Evolutionary conservation across 2,113 vertebrate species (phyloP).

Genomic region (Corythoichthys intestinalis): DNA sequence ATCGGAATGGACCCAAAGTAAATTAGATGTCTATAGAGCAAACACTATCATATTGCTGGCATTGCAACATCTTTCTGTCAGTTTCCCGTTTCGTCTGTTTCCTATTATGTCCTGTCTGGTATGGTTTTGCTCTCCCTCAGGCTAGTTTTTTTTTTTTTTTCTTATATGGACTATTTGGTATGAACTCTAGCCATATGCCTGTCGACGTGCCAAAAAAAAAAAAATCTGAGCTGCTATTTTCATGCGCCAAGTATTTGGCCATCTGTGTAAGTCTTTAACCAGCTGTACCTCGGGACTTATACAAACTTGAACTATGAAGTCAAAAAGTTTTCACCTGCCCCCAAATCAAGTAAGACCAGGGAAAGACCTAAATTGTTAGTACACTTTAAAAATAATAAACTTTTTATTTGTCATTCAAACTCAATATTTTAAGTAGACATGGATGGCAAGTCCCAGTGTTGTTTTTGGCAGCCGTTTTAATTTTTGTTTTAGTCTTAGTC

Average conservation of each 20-base stretch:
- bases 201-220: constrained; percentile 66
- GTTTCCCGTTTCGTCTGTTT: constrained; percentile 40
- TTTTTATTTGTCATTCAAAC: too few relatives aligned
- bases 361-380: too few relatives aligned
- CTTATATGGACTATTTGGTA: constrained; percentile 63
- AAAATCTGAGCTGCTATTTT: constrained; percentile 71
- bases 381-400: too few relatives aligned
- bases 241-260: constrained; percentile 71
- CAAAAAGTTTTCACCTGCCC: constrained; percentile 63
- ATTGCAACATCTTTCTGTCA: constrained; percentile 53
- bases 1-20: constrained; percentile 33
- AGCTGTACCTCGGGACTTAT: constrained; percentile 66
- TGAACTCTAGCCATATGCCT: constrained; percentile 71
- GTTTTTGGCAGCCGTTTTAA: too few relatives aligned
- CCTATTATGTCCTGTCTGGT: constrained; percentile 50
- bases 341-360: constrained; percentile 53
- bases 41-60: constrained; percentile 48
- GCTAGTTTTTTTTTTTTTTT: constrained; percentile 41
- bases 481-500: too few relatives aligned
- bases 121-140: constrained; percentile 51
- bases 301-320: constrained; percentile 67
- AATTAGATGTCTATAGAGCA: constrained; percentile 45
- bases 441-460: too few relatives aligned
- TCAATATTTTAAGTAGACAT: too few relatives aligned
- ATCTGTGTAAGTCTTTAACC: constrained; percentile 76